Base-by-base conservation (phyloP, 1,140 invertebrate species). In the Heliconius hermathena region DNA sequence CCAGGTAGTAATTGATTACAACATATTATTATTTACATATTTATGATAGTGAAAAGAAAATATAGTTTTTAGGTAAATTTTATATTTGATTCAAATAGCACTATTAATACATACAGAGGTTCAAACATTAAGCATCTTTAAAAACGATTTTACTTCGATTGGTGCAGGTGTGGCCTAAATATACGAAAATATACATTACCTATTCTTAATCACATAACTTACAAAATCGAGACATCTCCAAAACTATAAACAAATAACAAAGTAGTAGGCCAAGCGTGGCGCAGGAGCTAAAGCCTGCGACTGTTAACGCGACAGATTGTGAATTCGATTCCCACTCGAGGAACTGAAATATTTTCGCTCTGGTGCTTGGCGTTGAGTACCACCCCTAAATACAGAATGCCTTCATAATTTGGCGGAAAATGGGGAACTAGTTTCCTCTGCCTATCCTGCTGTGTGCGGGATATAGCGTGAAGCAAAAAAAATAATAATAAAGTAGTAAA, bases 1-100 rank as follows among this genome's bases (percentile, higher is more conserved):
- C 3, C 70, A 33, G 26, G 74, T 38, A 29, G 60, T 74, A 79
- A 74, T 75, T 79, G 73, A 79, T 79, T 79, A 54, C 72, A 26
- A 66, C 26, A 38, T 70, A 74, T 60, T 36, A 22, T 78, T 29
- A 26, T 66, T 9, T 29, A 66, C 13, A 66, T 66, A 66, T 26
- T 66, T 26, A 29, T 66, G 26, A 3, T 26, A 26, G 3, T 4
- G 13, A 29, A 26, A 29, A 22, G n/a, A 57, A 57, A n/a, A 57
- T 2, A 57, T 9, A 0, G 20, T 8, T 46, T 46, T 16, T 46
- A 9, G n/a, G 16, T 54, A 52, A 52, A 52, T 52, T 13, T 52
- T 52, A 52, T 6, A 20, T 20, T 60, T 26, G 9, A 0, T 60
- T 60, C 57, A 60, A 60, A 13, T 60, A 60, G 8, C 54, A 0